Base-by-base conservation (phyloP, 2,113 vertebrate species). In the Microcebus griseorufus region DNA sequence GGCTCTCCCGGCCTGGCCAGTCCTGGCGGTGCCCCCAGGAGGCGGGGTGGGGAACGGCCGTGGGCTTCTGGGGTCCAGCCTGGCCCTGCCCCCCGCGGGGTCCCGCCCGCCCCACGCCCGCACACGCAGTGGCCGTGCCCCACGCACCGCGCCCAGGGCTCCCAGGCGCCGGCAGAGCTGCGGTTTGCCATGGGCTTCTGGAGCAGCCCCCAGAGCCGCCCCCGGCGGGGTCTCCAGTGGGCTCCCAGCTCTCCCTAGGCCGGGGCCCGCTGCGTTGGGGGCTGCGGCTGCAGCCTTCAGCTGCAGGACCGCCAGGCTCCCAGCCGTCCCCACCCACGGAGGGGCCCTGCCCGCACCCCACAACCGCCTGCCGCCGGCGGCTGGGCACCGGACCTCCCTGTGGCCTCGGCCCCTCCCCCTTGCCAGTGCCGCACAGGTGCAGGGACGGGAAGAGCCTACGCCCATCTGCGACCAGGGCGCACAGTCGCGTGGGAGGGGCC, bases 91-190 rank as follows among this genome's bases (percentile, higher is more conserved):
- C 27, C 27, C 73, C 72, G 3, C 0, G 1, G 2, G 6, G 39
- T 14, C 70, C n/a, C 25, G 2, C 34, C 2, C 42, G 10, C 58
- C 39, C 29, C 60, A 42, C 42, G 6, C 42, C 42, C 42, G 42
- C 42, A 11, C 20, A 42, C 58, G 60, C 6, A 3, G 12, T 0
- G 9, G 11, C 6, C 39, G 23, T 8, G 29, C 29, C 22, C 53
- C n/a, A 25, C 22, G n/a, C 2, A n/a, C 7, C 9, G 5, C 2
- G 5, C 0, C 4, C 22, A 5, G 0, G 58, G 23, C 79, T 39
- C 10, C 8, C 25, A 17, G 51, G 9, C 8, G 5, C 3, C 7
- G 7, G n/a, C 53, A 34, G 27, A 39, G 29, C 17, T 11, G 9
- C 17, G 25, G 9, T 39, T 67, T 9, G 2, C 23, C 0, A 2